Percentiles rank a stretch among this genome's conserved stretches.
Conservation (phyloP, 2,113 vertebrate genomes). For the Entelurus aequoreus region DNA sequence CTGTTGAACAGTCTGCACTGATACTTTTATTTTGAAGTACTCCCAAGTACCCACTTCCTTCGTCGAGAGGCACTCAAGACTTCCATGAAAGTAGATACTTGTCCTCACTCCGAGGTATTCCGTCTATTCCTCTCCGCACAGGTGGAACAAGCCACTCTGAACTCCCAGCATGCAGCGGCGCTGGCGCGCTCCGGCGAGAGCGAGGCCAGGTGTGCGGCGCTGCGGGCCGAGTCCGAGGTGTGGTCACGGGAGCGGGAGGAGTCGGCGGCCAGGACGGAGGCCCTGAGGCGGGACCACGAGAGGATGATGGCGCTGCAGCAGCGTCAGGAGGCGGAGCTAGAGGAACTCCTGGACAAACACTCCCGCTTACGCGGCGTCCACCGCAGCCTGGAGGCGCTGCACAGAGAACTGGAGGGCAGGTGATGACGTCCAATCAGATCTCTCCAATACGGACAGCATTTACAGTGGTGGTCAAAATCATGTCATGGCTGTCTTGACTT, state of each 20-base stretch:
- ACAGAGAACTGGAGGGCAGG: constrained; percentile 82
- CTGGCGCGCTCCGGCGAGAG: constrained; percentile 68
- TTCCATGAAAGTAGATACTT: no score
- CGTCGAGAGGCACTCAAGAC: no score
- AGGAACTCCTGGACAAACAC: constrained; percentile 78
- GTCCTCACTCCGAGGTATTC: no score
- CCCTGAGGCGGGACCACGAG: constrained; percentile 76
- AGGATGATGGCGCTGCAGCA: constrained; percentile 76
- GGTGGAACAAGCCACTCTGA: constrained; percentile 73
- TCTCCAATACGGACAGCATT: no score
- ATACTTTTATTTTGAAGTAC: no score
- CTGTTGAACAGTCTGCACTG: no score
- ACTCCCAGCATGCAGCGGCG: constrained; percentile 66
- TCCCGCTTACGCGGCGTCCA: constrained; percentile 72
- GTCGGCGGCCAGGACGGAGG: constrained; percentile 66
- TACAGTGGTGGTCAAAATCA: no score
- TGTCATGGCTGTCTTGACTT: no score
- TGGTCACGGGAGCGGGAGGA: constrained; percentile 75
- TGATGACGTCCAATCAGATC: constrained; percentile 30
- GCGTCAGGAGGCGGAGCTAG: constrained; percentile 82
- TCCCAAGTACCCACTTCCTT: no score
- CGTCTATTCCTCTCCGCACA: constrained; percentile 21
- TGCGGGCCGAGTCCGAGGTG: constrained; percentile 75
- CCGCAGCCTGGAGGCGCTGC: constrained; percentile 77
- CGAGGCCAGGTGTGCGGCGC: constrained; percentile 62